Conservation (phyloP, 2,113 vertebrate genomes). For the Halichoeres trimaculatus region DNA sequence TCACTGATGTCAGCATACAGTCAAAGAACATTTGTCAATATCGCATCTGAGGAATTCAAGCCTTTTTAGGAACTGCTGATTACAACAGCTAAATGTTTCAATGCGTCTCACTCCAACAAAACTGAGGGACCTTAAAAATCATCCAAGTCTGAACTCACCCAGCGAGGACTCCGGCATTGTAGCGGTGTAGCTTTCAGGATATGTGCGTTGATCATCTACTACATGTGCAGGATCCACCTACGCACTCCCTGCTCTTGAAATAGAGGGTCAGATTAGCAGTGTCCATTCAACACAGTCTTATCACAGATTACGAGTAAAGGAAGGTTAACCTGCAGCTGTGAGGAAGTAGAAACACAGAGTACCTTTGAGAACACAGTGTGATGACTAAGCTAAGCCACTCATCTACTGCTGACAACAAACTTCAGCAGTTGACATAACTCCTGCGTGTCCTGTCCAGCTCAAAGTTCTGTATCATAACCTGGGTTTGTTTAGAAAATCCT, state of each 20-base stretch:
- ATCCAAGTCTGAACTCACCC: slow-evolving; percentile 79
- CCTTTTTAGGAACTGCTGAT: neutral
- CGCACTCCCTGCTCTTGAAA: slow-evolving; percentile 86
- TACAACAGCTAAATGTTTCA: neutral
- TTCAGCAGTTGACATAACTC: neutral
- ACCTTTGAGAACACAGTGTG: slow-evolving; percentile 1
- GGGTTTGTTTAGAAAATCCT: neutral
- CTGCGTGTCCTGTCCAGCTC: too few species aligned
- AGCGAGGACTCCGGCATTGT: slow-evolving; percentile 87
- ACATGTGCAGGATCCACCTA: slow-evolving; percentile 74
- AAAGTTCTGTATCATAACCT: neutral
- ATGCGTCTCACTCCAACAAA: neutral
- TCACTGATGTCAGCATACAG: too few species aligned
- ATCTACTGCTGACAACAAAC: neutral
- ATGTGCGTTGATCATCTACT: slow-evolving; percentile 75
- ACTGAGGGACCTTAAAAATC: neutral
- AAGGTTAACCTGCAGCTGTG: neutral
- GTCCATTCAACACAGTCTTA: slow-evolving; percentile 67
- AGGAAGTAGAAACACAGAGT: neutral
- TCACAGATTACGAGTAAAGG: slow-evolving; percentile 55
- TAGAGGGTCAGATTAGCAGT: slow-evolving; percentile 82
- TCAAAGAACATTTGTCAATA: too few species aligned
- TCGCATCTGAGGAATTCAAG: too few species aligned
- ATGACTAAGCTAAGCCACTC: neutral
- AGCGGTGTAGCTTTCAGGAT: slow-evolving; percentile 83